Base-by-base conservation (phyloP, 2,888 invertebrate genomes). In the Leptopilina myrica region DNA sequence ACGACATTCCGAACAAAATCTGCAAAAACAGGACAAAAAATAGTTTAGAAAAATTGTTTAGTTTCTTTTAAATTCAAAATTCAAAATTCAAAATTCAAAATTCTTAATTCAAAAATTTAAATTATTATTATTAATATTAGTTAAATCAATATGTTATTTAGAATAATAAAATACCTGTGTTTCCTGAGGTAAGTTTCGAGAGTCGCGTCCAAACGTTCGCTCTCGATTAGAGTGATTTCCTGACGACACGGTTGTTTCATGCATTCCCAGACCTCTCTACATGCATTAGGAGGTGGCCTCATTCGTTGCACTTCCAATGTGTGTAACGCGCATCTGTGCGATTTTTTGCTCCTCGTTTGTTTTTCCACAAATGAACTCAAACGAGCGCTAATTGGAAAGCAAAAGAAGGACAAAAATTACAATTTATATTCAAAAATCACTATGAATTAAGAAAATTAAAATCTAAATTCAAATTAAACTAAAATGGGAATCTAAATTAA, bases 1-100 rank as follows among this genome's bases (percentile, higher is more conserved):
- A 86, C 97, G 96, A 91, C 98, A 98, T 90, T 98, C 98, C 3
- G 96, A 95, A 90, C 98, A 98, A 92, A 98, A 98, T 85, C 94
- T 94, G 84, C 3, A 86, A 85, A 46, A 8, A 46, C 8, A 46
- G 7, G 7, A 46, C 5, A 11, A 78, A 66, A 6, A 64, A 9
- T 0, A 14, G 66, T 46, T 56, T 5, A 65, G 20, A 65, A 8
- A 20, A 15, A 20, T 26, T 8, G 49, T 62, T 12, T 40, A 5
- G 33, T 20, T 20, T 1, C 20, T 20, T 20, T 20, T 20, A 20
- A 20, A 20, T 20, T 20, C 20, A 1, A 20, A 20, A 1, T 20
- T 20, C 20, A 20, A 20, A 20, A 20, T 20, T 20, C 20, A 1
- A 20, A 20, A 20, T 20, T 20, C 20, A 20, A 20, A 20, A 20